A percentile compares a stretch with the other conserved stretches of the same genome.
These are phyloP conservation scores for Drosophila rellima DNA, from an alignment of 2,888 invertebrate species.

Conservation along the genomic window DNA sequence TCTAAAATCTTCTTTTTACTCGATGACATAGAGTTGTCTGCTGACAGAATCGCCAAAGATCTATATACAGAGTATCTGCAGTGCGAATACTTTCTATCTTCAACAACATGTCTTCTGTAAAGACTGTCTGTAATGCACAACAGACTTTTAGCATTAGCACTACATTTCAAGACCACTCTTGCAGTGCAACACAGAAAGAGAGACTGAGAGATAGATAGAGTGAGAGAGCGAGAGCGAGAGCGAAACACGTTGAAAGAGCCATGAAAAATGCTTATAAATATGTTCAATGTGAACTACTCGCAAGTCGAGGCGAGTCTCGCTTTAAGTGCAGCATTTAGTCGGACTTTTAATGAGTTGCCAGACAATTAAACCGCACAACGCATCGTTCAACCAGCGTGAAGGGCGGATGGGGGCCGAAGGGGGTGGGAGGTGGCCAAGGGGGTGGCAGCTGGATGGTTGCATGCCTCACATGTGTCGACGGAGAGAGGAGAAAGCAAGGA, in stretches of 20 bases:
- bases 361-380: conserved; percentile 66
- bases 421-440: not conserved
- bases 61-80: conserved; percentile 4
- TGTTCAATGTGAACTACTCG: conserved; percentile 15
- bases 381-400: not conserved
- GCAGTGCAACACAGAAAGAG: conserved; percentile 1
- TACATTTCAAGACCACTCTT: conserved; percentile 8
- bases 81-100: not conserved
- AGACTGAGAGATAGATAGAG: not conserved
- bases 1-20: not conserved
- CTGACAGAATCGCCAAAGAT: not conserved
- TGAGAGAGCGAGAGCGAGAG: not conserved
- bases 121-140: conserved; percentile 30
- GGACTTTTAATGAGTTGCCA: conserved; percentile 76
- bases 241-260: not conserved
- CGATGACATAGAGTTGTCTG: not conserved
- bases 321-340: conserved; percentile 63
- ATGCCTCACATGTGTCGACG: conserved; percentile 4
- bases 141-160: conserved; percentile 38
- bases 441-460: not conserved
- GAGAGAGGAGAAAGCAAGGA: conserved; percentile 9
- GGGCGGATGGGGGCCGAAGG: too few species aligned
- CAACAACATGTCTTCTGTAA: conserved; percentile 1
- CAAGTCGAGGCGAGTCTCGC: conserved; percentile 38
- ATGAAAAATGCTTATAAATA: conserved; percentile 36